phyloP scores from a whole-genome alignment of 2,888 invertebrate species.

The Rhyacophila evoluta region DNA sequence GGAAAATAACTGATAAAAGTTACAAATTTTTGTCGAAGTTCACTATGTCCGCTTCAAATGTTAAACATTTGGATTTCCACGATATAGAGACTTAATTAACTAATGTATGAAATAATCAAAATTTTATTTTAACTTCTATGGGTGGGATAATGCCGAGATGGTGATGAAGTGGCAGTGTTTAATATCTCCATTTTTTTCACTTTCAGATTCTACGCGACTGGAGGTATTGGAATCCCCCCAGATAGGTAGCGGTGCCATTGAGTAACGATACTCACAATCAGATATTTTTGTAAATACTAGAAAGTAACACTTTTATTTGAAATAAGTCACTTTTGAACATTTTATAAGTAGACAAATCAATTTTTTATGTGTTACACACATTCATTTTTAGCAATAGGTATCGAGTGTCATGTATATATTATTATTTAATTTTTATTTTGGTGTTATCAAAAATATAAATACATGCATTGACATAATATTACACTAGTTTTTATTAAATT shows the following conservation, averaged over 20 bases:
- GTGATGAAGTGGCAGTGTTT: no score
- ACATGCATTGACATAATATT: slow-evolving; percentile 17
- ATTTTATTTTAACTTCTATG: no score
- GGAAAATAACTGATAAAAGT: no score
- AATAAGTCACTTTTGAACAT: slow-evolving; percentile 40
- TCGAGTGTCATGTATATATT: slow-evolving; percentile 52
- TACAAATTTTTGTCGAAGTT: no score
- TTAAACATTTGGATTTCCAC: no score
- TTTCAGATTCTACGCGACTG: slow-evolving; percentile 45
- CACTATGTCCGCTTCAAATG: no score
- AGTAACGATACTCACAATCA: slow-evolving; percentile 49
- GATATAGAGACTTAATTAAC: no score
- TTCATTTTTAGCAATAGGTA: slow-evolving; percentile 46
- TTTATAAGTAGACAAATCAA: slow-evolving; percentile 47
- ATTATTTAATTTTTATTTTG: slow-evolving; percentile 38
- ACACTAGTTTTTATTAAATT: slow-evolving; percentile 25
- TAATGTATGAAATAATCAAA: no score
- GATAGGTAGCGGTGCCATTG: slow-evolving; percentile 51
- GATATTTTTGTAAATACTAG: slow-evolving; percentile 48
- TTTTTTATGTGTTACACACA: slow-evolving; percentile 43
- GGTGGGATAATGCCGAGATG: no score
- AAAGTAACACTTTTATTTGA: slow-evolving; percentile 1
- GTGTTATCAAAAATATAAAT: slow-evolving; percentile 42
- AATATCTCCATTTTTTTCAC: neutral
- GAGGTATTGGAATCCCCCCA: slow-evolving; percentile 46